These are phyloP conservation scores for Aurelia aurita complex sp. Pacific DNA, from an alignment of 30 jellyfish, hydroid and myxozoan genomes.

Conservation along the genomic window DNA sequence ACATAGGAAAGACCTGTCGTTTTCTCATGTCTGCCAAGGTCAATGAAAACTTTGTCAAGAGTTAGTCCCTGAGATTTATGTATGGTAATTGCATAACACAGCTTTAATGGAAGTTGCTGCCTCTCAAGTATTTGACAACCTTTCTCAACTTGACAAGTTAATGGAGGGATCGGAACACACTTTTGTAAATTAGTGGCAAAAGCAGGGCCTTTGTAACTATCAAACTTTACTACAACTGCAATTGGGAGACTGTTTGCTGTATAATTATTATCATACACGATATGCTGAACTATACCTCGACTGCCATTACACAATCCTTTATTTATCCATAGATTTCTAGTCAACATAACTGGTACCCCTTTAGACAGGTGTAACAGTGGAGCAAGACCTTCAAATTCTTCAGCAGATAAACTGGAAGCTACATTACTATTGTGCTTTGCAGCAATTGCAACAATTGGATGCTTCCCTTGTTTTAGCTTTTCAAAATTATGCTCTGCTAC, in stretches of 20 bases:
- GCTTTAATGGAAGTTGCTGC: conserved; percentile 32
- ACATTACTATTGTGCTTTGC: not conserved
- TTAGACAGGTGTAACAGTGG: not conserved
- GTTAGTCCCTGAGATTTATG: conserved; percentile 37
- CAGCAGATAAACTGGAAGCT: not conserved
- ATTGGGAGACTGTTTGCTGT: not conserved
- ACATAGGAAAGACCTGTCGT: not conserved
- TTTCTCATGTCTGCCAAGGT: not conserved
- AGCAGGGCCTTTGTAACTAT: not conserved
- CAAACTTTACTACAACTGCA: not conserved
- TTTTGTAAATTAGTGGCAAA: not conserved
- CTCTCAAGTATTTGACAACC: conserved; percentile 2
- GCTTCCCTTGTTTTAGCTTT: not conserved
- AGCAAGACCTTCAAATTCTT: not conserved
- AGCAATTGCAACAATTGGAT: not conserved
- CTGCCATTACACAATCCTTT: not conserved
- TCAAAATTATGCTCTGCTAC: not conserved
- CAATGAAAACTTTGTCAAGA: not conserved
- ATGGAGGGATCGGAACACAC: not conserved
- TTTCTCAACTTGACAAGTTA: not conserved
- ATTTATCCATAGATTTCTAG: not conserved
- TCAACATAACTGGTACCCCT: not conserved
- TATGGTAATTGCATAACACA: conserved; percentile 35
- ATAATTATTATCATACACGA: not conserved
- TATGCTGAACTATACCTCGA: not conserved